Conservation (phyloP, 2,113 vertebrate genomes). For the Eonycteris spelaea region DNA sequence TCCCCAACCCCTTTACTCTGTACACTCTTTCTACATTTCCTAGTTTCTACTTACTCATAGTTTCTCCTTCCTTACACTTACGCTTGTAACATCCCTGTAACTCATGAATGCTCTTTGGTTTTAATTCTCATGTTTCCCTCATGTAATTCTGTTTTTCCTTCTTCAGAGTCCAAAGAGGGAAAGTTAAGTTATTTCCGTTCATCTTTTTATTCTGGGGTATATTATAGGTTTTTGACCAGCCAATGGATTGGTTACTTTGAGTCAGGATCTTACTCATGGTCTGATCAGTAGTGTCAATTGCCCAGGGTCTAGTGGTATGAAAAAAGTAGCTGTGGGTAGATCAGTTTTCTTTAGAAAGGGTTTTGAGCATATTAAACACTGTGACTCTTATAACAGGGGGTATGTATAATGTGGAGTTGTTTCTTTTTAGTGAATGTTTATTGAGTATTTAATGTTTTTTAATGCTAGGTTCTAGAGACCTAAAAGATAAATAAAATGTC, state of each 20-base stretch:
- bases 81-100: neutral
- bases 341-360: neutral
- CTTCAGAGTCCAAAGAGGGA: neutral
- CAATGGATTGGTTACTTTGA: neutral
- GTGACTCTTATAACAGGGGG: neutral
- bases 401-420: neutral
- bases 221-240: neutral
- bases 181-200: neutral
- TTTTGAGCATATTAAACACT: neutral
- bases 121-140: neutral
- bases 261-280: neutral
- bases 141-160: neutral
- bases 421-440: neutral
- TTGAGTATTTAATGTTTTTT: neutral
- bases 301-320: neutral
- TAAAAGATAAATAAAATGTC: neutral
- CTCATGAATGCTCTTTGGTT: neutral
- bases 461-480: neutral
- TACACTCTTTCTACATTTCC: neutral
- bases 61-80: conserved; percentile 3
- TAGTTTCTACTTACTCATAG: neutral
- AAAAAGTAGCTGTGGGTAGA: neutral
- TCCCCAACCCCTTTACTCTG: neutral
- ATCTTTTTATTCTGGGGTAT: neutral
- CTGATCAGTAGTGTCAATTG: neutral